Conservation (phyloP, 2,113 vertebrate genomes). For the Ciconia boyciana region DNA sequence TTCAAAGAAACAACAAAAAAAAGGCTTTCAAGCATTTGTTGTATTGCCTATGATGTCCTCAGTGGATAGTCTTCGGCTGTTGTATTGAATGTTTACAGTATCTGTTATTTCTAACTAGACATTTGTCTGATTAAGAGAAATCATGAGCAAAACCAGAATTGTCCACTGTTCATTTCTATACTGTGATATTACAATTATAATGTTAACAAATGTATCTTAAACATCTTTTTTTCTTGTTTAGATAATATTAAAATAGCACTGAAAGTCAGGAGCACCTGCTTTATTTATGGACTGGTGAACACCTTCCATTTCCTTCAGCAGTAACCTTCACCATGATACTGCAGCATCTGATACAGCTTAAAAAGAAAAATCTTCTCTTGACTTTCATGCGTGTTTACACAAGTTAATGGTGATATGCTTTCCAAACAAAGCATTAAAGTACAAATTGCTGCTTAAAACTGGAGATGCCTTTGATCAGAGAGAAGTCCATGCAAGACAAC, state of each 20-base stretch:
- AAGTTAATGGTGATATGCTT: neutral
- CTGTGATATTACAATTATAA: neutral
- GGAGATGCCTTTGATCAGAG: neutral
- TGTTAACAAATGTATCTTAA: neutral
- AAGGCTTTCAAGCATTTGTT: neutral
- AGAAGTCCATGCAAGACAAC: neutral
- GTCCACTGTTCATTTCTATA: neutral
- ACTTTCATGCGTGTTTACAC: neutral
- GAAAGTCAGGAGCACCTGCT: neutral
- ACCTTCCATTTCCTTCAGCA: neutral
- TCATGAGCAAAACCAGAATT: neutral
- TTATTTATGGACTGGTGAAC: neutral
- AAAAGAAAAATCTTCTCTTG: neutral
- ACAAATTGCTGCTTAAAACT: neutral
- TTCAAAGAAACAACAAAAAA: neutral
- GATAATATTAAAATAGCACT: neutral
- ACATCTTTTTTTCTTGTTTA: neutral
- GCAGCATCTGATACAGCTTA: neutral
- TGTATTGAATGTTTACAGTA: neutral
- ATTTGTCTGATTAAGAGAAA: neutral
- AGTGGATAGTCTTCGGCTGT: neutral
- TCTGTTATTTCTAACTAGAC: neutral
- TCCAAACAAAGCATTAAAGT: neutral
- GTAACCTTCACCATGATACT: neutral
- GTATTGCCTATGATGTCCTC: neutral